phyloP scores from a whole-genome alignment of 2,113 vertebrate species.

The Dolichallabes microphthalmus region DNA sequence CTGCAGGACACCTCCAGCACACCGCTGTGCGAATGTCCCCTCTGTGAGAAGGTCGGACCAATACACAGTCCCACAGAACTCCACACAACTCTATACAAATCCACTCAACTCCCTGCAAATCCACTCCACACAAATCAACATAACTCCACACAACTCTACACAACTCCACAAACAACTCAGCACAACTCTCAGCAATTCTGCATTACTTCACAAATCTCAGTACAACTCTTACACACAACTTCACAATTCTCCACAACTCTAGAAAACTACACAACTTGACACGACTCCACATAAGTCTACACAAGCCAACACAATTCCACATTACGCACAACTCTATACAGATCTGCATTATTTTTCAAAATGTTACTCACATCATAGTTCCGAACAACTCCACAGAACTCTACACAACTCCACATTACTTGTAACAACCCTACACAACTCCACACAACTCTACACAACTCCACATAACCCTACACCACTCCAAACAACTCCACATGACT shows the following conservation, averaged over 20 bases:
- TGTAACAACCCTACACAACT: too few species aligned
- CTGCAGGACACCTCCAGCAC: constrained; percentile 59
- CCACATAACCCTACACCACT: too few species aligned
- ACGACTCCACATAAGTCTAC: background rate
- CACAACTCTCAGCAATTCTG: background rate
- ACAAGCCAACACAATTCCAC: background rate
- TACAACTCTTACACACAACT: background rate
- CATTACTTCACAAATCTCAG: background rate
- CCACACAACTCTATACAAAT: background rate
- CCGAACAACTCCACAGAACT: background rate
- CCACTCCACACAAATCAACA: background rate
- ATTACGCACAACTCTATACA: too few species aligned
- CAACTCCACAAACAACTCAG: background rate
- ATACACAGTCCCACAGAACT: background rate
- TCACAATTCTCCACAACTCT: background rate
- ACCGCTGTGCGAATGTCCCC: constrained; percentile 60
- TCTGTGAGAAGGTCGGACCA: constrained; percentile 71
- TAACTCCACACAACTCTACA: background rate
- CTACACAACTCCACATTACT: too few species aligned
- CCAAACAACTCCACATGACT: background rate
- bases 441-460: too few species aligned
- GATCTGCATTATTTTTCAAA: too few species aligned
- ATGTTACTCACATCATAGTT: too few species aligned
- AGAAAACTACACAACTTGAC: background rate
- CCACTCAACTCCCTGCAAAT: background rate